Percentiles rank a stretch among this genome's conserved stretches.
Evolutionary conservation across 1,140 invertebrate genomes (phyloP).

Genomic region (Oncopodura yosiiana): DNA sequence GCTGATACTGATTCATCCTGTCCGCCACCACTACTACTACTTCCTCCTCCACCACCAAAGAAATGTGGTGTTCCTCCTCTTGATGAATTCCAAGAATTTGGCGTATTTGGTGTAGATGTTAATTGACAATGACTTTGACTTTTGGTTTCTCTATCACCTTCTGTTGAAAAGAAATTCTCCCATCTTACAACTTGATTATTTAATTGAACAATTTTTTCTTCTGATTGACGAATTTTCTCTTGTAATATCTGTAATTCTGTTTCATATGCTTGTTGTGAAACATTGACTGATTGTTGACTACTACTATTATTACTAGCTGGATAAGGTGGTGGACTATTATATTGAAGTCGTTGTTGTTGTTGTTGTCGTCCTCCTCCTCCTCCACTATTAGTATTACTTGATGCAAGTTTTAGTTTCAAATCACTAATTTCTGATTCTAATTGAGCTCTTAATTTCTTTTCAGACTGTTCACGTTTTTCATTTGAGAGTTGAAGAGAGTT

Average conservation of each 20-base stretch:
- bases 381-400: conserved; percentile 37
- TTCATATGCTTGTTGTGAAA: conserved; percentile 4
- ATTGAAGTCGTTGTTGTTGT: too few species aligned
- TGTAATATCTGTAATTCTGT: conserved; percentile 28
- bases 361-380: too few species aligned
- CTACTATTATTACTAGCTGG: conserved; percentile 11
- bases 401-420: conserved; percentile 37
- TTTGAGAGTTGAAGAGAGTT: conserved; percentile 70
- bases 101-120: conserved; percentile 30
- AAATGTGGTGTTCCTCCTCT: not conserved
- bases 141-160: conserved; percentile 75
- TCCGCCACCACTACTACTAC: conserved; percentile 6
- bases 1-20: conserved; percentile 73
- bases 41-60: conserved; percentile 1
- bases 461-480: conserved; percentile 73
- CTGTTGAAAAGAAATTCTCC: conserved; percentile 54
- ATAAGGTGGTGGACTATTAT: conserved; percentile 24
- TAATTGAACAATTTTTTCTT: conserved; percentile 30
- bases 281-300: not conserved
- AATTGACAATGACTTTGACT: conserved; percentile 53
- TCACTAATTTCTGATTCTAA: conserved; percentile 66
- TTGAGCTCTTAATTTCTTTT: conserved; percentile 64
- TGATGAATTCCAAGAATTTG: conserved; percentile 28
- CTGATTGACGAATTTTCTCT: conserved; percentile 29
- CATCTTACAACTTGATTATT: conserved; percentile 26